Evolutionary conservation across 2,888 invertebrate genomes (phyloP), one percentile per base, ranked within the genome.

Genomic region (Mystacides longicornis): DNA sequence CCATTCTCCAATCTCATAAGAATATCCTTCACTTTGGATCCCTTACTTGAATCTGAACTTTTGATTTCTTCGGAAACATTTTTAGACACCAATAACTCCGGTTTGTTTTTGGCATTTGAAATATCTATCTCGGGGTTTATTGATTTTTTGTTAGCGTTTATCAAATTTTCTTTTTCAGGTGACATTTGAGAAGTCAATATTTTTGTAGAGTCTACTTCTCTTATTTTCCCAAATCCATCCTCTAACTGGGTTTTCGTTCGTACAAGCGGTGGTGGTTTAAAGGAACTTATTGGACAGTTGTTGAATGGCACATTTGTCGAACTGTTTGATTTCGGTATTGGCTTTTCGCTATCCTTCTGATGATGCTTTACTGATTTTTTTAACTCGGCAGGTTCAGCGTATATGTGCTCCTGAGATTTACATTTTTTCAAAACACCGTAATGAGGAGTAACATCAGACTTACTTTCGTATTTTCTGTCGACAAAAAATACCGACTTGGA

Each of bases 341-440:
- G 19, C 23, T 45, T 3, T 9, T 21, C 14, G 20, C 7, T 20
- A n/a, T 21, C 20, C 33, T 11, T 37, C 14, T 53, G 9, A 2
- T n/a, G 18, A 47, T 42, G 22, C 23, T 19, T 11, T 7, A 43
- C n/a, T 19, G 43, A 23, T 31, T 18, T 49, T 18, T 42, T 19
- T 23, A 55, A 46, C 23, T 69, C 68, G 65, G 72, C 81, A 0
- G 84, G 84, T 62, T 81, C 81, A 60, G 83, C 83, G 64, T 84
- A 84, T 22, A 84, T 80, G 62, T 81, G 83, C 62, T 83, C 82
- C 23, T 75, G 68, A 27, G 63, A 64, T 33, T 65, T 67, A 19
- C 62, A 64, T 31, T 54, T 58, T 27, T 55, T 52, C 37, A 61
- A 51, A 18, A 57, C 23, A 19, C 61, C 61, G 33, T 61, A 61